phyloP scores from a whole-genome alignment of 2,113 vertebrate species.

The Chaetodon trifascialis region DNA sequence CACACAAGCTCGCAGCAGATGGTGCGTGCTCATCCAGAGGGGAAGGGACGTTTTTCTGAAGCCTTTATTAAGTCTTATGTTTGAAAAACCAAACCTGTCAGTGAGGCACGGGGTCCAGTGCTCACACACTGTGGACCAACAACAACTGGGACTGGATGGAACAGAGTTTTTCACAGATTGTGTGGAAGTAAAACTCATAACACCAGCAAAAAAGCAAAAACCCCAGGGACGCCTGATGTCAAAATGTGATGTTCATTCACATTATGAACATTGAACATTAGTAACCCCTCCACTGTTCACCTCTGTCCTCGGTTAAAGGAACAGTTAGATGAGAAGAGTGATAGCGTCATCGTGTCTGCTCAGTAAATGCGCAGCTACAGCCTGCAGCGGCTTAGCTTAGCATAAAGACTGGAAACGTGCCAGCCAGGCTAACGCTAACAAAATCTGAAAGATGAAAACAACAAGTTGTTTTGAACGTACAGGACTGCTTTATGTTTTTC shows the following conservation, averaged over 20 bases:
- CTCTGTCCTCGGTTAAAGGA: not conserved
- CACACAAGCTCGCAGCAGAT: conserved; percentile 15
- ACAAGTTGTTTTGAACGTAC: too few relatives aligned
- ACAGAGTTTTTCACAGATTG: not conserved
- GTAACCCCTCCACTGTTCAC: too few relatives aligned
- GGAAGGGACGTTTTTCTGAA: not conserved
- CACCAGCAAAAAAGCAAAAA: not conserved
- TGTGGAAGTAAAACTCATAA: not conserved
- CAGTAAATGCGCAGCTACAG: too few relatives aligned
- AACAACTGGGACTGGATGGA: not conserved
- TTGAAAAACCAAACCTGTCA: conserved; percentile 1
- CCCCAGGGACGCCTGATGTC: too few relatives aligned
- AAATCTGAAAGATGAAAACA: too few relatives aligned
- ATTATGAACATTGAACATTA: not conserved
- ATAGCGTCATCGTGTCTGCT: too few relatives aligned
- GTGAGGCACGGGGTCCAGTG: not conserved
- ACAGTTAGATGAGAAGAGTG: not conserved
- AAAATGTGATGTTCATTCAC: not conserved
- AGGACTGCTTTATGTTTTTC: too few relatives aligned
- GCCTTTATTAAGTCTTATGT: not conserved
- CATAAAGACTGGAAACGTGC: too few relatives aligned
- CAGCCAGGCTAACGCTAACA: too few relatives aligned
- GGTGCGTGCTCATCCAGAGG: conserved; percentile 2
- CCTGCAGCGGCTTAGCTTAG: too few relatives aligned
- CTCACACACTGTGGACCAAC: not conserved